Evolutionary conservation across 2,797 vertebrate species (phyloP).

Genomic region (Leptodactylus fallax): DNA sequence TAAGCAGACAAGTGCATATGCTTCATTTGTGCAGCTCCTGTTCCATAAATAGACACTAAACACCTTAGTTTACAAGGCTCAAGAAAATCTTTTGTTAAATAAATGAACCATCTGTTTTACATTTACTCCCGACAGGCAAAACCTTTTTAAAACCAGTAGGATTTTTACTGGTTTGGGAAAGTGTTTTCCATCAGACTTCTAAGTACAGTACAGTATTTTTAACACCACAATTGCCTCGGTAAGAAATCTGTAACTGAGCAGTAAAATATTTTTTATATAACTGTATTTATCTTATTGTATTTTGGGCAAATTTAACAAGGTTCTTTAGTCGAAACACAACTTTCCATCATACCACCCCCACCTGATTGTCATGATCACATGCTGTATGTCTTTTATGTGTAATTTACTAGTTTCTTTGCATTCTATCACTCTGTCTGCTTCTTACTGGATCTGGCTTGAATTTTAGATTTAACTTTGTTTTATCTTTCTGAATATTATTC

Average conservation of each 20-base stretch:
- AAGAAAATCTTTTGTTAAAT: slow-evolving; percentile 10
- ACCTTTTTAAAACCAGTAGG: background rate
- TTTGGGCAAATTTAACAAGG: no score
- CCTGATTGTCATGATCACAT: no score
- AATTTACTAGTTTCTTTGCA: no score
- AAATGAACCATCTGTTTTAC: slow-evolving; percentile 23
- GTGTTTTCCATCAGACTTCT: background rate
- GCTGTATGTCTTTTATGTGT: no score
- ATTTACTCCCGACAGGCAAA: background rate
- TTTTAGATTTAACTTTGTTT: no score
- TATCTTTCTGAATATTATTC: no score
- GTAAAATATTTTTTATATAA: background rate
- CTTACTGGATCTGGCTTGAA: no score
- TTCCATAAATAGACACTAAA: slow-evolving; percentile 1
- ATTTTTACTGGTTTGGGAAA: slow-evolving; percentile 14
- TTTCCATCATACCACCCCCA: no score
- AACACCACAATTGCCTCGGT: background rate
- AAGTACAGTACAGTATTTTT: background rate
- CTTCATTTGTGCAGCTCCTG: background rate
- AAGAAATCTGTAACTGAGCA: background rate
- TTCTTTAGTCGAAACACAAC: no score
- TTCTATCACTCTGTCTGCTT: no score
- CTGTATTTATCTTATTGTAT: background rate
- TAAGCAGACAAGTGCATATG: background rate
- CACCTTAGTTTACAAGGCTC: background rate